A percentile compares a stretch with the other conserved stretches of the same genome.
These are phyloP conservation scores for Pocillopora grandis DNA, from an alignment of 92 coral and sea anemone species.

Conservation along the genomic window DNA sequence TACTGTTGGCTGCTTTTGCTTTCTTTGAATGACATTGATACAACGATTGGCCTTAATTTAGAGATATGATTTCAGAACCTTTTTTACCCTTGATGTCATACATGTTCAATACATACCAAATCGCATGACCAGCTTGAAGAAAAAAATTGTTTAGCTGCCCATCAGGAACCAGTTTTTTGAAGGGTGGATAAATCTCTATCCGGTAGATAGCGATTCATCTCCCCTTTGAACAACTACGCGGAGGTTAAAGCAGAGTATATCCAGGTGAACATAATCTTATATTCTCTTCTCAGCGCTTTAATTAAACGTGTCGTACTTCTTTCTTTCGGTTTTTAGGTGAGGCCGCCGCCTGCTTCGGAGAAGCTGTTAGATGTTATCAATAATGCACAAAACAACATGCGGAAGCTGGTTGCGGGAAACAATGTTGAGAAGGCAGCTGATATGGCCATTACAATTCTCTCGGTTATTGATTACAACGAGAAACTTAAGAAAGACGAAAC, in stretches of 20 bases:
- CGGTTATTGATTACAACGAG: conserved; percentile 34
- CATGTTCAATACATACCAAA: neutral
- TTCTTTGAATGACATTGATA: too few species aligned
- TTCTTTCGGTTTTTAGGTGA: conserved; percentile 8
- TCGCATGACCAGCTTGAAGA: neutral
- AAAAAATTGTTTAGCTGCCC: too few species aligned
- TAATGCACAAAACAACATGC: conserved; percentile 30
- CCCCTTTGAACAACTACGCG: too few species aligned
- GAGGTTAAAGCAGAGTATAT: too few species aligned
- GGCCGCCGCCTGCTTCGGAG: conserved; percentile 39
- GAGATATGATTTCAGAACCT: too few species aligned
- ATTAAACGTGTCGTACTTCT: neutral
- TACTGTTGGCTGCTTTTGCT: too few species aligned
- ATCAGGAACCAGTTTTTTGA: too few species aligned
- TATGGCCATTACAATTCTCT: conserved; percentile 40
- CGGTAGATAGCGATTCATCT: too few species aligned
- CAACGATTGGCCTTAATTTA: too few species aligned
- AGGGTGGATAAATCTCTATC: too few species aligned
- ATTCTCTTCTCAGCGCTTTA: neutral
- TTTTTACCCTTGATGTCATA: neutral
- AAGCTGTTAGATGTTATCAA: conserved; percentile 22
- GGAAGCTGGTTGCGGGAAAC: neutral
- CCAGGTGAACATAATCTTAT: neutral
- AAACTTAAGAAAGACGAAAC: conserved; percentile 27
- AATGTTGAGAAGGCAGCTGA: conserved; percentile 48